Conservation (phyloP, 2,888 invertebrate genomes). For the Iselma pallidipennis region DNA sequence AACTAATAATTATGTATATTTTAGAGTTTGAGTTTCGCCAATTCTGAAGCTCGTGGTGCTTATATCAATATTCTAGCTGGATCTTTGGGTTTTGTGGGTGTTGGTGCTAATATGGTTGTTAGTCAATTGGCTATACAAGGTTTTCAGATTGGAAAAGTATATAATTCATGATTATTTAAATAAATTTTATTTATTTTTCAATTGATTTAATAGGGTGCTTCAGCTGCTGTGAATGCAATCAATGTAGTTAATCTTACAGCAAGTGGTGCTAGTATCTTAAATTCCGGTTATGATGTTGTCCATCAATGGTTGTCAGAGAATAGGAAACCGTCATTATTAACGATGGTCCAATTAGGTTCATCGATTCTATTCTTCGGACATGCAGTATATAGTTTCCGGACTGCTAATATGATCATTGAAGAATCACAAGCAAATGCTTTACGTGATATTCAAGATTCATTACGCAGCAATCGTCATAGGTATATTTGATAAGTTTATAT, state of each 20-base stretch:
- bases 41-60: slow-evolving; percentile 63
- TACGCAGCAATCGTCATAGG: slow-evolving; percentile 61
- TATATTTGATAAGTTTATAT: too few species aligned
- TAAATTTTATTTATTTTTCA: neutral
- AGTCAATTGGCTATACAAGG: slow-evolving; percentile 57
- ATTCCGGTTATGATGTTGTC: slow-evolving; percentile 43
- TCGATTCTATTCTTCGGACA: slow-evolving; percentile 48
- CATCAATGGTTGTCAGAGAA: slow-evolving; percentile 42
- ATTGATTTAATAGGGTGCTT: slow-evolving; percentile 32
- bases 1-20: slow-evolving; percentile 9
- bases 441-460: slow-evolving; percentile 58
- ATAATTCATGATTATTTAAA: neutral
- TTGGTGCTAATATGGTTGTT: slow-evolving; percentile 58
- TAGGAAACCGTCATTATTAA: slow-evolving; percentile 52
- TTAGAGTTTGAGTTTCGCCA: slow-evolving; percentile 58
- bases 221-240: slow-evolving; percentile 39
- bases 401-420: slow-evolving; percentile 46
- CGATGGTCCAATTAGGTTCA: slow-evolving; percentile 48
- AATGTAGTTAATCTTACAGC: slow-evolving; percentile 43
- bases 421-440: slow-evolving; percentile 61
- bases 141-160: slow-evolving; percentile 41
- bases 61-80: slow-evolving; percentile 65
- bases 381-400: slow-evolving; percentile 47
- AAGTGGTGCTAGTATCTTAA: slow-evolving; percentile 42
- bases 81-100: slow-evolving; percentile 60